Conservation (phyloP, 1,140 invertebrate species). For the Drosophila tropicalis region DNA sequence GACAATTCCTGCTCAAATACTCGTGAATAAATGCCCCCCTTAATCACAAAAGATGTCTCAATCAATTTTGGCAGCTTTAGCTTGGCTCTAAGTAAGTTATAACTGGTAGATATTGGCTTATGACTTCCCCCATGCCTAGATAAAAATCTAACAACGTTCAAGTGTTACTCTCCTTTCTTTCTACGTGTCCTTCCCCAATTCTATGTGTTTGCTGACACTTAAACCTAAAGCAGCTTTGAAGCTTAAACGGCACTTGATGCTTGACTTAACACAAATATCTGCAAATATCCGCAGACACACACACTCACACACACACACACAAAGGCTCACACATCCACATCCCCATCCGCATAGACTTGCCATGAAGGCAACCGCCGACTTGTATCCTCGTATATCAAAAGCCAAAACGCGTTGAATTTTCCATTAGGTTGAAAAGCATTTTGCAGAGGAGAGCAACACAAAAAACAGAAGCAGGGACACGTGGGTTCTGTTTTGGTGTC, state of each 20-base stretch:
- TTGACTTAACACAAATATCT: constrained; percentile 35
- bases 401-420: constrained; percentile 64
- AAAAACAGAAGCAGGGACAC: constrained; percentile 35
- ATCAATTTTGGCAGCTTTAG: not conserved
- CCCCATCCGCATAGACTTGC: constrained; percentile 17
- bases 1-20: not conserved
- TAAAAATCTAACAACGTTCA: constrained; percentile 20
- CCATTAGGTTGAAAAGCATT: constrained; percentile 76
- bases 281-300: constrained; percentile 8
- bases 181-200: too few relatives aligned
- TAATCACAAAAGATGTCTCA: not conserved
- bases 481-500: constrained; percentile 45
- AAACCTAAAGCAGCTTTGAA: constrained; percentile 40
- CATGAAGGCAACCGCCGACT: not conserved
- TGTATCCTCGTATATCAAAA: constrained; percentile 49
- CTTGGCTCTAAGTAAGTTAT: not conserved
- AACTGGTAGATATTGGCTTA: constrained; percentile 10
- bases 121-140: not conserved
- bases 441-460: constrained; percentile 9
- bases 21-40: not conserved
- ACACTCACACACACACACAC: constrained; percentile 23
- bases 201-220: constrained; percentile 29
- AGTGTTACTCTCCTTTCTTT: not conserved
- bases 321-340: constrained; percentile 18
- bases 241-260: constrained; percentile 46